phyloP scores from a whole-genome alignment of 2,113 vertebrate genomes.

The Gallinago media region DNA sequence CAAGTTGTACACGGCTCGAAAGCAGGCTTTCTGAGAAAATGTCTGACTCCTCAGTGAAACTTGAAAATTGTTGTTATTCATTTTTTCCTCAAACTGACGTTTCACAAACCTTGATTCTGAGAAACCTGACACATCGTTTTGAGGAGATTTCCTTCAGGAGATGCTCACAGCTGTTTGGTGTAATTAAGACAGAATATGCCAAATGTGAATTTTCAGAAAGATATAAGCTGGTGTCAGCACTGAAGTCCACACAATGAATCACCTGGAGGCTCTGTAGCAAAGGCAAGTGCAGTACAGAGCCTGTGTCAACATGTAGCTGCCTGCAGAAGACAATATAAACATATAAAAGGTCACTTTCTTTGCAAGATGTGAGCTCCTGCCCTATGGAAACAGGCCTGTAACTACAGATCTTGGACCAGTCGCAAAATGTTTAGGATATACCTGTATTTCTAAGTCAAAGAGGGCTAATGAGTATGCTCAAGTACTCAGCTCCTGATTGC shows the following conservation, averaged over 20 bases:
- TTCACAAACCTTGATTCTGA: not conserved
- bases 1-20: fast-evolving
- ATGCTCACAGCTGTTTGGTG: not conserved
- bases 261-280: not conserved
- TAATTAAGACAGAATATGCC: not conserved
- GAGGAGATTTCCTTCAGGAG: conserved; percentile 3
- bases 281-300: not conserved
- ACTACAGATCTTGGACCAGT: not conserved
- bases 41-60: not conserved
- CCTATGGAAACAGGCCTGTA: not conserved
- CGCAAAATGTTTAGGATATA: not conserved
- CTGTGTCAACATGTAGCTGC: not conserved
- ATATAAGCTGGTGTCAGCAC: not conserved
- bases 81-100: not conserved
- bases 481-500: not conserved
- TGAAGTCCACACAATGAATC: not conserved
- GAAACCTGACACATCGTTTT: not conserved
- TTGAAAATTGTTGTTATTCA: not conserved
- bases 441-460: not conserved
- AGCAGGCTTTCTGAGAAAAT: not conserved
- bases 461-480: not conserved
- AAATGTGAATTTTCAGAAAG: not conserved
- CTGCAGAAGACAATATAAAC: not conserved
- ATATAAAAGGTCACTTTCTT: not conserved
- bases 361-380: not conserved